Base-by-base conservation (phyloP, 2,113 vertebrate genomes). In the Lampris megalopsis region DNA sequence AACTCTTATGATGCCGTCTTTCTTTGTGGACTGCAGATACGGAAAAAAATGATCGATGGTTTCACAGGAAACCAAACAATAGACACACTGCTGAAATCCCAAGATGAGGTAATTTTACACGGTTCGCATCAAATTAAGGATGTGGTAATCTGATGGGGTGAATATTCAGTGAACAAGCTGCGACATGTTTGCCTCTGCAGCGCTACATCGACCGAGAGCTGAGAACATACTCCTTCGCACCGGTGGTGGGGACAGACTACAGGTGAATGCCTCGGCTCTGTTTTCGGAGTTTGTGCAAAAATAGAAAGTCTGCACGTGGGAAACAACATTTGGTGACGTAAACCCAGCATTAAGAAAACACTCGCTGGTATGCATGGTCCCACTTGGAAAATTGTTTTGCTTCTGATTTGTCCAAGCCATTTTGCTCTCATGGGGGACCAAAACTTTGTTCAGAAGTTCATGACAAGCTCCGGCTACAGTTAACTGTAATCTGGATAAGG, bases 21-120 rank as follows among this genome's bases (percentile, higher is more conserved):
- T 13, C 2, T 9, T 11, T 35, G 71, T 73, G 38, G 5, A 69
- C 7, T 68, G 79, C 81, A 99, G 98, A 97, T 99, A 87, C 93
- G 97, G 68, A 95, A 82, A 85, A 93, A 95, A 82, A 99, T 99
- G 98, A 99, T 99, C 66, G 94, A 98, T 50, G 96, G 93, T 38
- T 57, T 87, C 64, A 95, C 71, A 59, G 97, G 96, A 49, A 91
- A 94, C 84, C 92, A 89, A 75, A 95, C 92, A 5, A 95, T 98
- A 85, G 85, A 89, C 80, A 98, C 97, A 0, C 78, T 98, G 75
- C 94, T 99, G 77, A 99, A 98, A 90, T 99, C 98, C 67, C 96
- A 98, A 73, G 97, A 99, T 94, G 96, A 99, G 97, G 98, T 99
- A 94, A 95, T 87, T 40, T 60, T 35, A 36, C 48, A 49, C 35